Evolutionary conservation across 1,140 invertebrate genomes (phyloP).

Genomic region (Trichonephila inaurata): DNA sequence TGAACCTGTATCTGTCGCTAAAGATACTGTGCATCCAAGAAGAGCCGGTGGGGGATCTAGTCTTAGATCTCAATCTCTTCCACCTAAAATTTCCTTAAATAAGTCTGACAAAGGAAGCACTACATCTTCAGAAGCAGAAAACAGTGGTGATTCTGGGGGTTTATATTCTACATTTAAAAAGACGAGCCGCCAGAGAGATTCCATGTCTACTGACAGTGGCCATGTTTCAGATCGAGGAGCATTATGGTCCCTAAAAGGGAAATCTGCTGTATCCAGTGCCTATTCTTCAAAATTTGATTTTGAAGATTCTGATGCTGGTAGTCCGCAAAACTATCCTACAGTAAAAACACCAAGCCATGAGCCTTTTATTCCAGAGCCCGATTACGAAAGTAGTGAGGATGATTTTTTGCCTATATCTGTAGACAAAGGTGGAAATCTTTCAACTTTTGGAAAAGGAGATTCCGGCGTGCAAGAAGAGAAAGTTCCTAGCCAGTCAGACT

Average conservation of each 20-base stretch:
- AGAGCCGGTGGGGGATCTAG: conserved; percentile 75
- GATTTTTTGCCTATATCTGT: conserved; percentile 76
- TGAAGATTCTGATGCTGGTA: conserved; percentile 71
- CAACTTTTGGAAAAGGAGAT: conserved; percentile 76
- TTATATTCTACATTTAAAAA: conserved; percentile 76
- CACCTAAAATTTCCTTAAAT: conserved; percentile 77
- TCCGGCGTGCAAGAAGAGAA: conserved; percentile 35
- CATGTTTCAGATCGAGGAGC: conserved; percentile 71
- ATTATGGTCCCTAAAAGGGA: conserved; percentile 66
- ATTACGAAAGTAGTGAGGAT: conserved; percentile 85
- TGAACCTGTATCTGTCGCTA: conserved; percentile 36
- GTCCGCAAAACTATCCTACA: conserved; percentile 74
- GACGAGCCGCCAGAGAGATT: conserved; percentile 73
- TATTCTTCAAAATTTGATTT: conserved; percentile 75
- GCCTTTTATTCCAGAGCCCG: conserved; percentile 93
- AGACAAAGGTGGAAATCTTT: conserved; percentile 59
- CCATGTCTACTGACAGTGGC: conserved; percentile 75
- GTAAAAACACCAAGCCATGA: conserved; percentile 66
- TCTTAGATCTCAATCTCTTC: conserved; percentile 82
- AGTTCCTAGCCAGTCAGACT: conserved; percentile 1
- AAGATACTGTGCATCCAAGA: conserved; percentile 62
- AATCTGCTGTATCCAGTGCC: conserved; percentile 64
- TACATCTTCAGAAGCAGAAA: conserved; percentile 77
- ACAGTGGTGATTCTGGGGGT: conserved; percentile 77
- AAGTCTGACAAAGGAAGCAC: conserved; percentile 69